Evolutionary conservation across 2,888 invertebrate species (phyloP), one percentile per base, ranked within the genome.

Genomic region (Drosophila barbarae): DNA sequence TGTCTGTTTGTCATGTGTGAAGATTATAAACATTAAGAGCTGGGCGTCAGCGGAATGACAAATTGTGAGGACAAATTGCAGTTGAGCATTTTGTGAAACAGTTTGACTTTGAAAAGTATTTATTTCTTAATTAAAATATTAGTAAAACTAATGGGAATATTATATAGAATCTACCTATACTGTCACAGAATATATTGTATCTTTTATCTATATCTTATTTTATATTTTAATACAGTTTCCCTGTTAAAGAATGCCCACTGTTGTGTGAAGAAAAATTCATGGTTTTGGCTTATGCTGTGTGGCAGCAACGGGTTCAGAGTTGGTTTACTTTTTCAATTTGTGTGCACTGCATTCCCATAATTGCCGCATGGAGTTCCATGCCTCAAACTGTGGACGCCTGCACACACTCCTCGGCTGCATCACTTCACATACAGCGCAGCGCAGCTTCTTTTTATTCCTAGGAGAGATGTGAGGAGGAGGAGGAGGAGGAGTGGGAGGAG

Each of bases 261-360:
- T 59, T n/a, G 18, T 28, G 23, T 44, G 21, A 34, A 10, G 10
- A 44, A 39, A 32, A 26, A 56, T 49, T 64, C 60, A 71, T 73
- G 71, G 58, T 23, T 50, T 52, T 50, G 39, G 44, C 53, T 50
- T 38, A 42, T 57, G 18, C 32, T 71, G 60, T 63, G 69, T 59
- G 63, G 44, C 46, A 5, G 26, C 55, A 36, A 46, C 39, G 56
- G 21, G 41, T 55, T 44, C 64, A 41, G 46, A 47, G 38, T 54
- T 34, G 39, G 71, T 77, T 78, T 66, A 67, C 66, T 82, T 76
- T 82, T 78, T 84, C 83, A 84, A 84, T 84, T 79, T 81, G 78
- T 76, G 80, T 70, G 65, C 82, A 56, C 55, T 72, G 81, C 77
- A 77, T 70, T 42, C 64, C 60, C 63, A 78, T 76, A 78, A 77